Evolutionary conservation across 2,888 invertebrate species (phyloP), one percentile per base, ranked within the genome.

Genomic region (Ornithoptera alexandrae): DNA sequence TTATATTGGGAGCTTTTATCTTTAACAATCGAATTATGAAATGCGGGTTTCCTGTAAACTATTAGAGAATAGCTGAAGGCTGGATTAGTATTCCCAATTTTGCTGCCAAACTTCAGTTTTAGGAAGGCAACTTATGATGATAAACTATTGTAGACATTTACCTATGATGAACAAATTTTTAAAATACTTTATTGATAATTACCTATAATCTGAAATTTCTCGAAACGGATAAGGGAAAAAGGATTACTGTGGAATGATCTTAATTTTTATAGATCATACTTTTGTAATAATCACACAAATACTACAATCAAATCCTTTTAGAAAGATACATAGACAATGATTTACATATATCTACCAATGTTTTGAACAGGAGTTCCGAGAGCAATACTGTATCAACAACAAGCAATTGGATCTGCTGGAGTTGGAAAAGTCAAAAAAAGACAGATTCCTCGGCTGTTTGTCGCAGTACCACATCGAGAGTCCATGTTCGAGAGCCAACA

Each of bases 371-470:
- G 97, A 97, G 92, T 97, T 98, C 87, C 94, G 97, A 78, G 98
- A 98, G 85, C 98, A 98, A 91, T 98, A 98, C 93, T 98, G 98
- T 93, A 97, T 98, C 92, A 97, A 96, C 85, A 97, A 96, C 90
- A 95, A 97, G 84, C 97, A 97, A 88, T 92, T 98, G 86, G 96
- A 96, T 83, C 95, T 96, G 78, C 94, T 97, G 81, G 97, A 97
- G 79, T 73, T 93, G 91, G 93, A 93, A 79, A 92, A 92, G 79
- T 93, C 93, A 85, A 92, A 92, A 86, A 93, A 93, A 88, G 94
- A 93, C 81, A 93, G 96, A 79, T 95, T 97, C 85, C 97, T 97
- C 88, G 97, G 97, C 77, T 98, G 97, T 86, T 94, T 97, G 79
- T 97, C 97, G 64, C 93, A 93, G 75, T 94, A 94, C 82, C 93